These are phyloP conservation scores for Craterocephalus amniculus DNA, from an alignment of 2,797 vertebrate species.

Conservation along the genomic window DNA sequence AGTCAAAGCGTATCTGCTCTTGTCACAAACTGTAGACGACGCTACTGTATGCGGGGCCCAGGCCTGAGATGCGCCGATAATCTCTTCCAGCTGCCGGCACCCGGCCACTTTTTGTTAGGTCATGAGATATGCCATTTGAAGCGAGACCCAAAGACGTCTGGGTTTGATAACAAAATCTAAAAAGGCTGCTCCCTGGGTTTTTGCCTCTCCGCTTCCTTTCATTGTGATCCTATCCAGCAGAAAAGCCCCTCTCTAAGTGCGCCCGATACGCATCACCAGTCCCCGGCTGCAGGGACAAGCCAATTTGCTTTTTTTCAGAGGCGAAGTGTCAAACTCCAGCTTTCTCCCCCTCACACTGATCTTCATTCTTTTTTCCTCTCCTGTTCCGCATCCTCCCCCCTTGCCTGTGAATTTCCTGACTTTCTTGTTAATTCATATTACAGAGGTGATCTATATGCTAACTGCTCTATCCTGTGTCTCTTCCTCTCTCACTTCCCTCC, in stretches of 20 bases:
- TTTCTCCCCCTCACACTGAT: slow-evolving; percentile 47
- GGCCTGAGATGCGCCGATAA: slow-evolving; percentile 64
- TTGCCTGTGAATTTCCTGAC: slow-evolving; percentile 58
- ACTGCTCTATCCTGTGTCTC: slow-evolving; percentile 73
- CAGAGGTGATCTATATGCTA: slow-evolving; percentile 74
- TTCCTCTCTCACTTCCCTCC: slow-evolving; percentile 41
- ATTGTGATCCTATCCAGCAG: slow-evolving; percentile 58
- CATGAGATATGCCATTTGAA: slow-evolving; percentile 69
- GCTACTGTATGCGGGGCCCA: slow-evolving; percentile 31
- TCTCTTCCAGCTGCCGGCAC: slow-evolving; percentile 49
- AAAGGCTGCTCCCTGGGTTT: slow-evolving; percentile 57
- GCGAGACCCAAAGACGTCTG: slow-evolving; percentile 55
- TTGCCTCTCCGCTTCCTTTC: slow-evolving; percentile 63
- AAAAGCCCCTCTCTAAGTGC: slow-evolving; percentile 59
- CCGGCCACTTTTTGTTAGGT: slow-evolving; percentile 60
- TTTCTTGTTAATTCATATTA: slow-evolving; percentile 68
- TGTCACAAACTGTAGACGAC: slow-evolving; percentile 50
- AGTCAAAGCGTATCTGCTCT: slow-evolving; percentile 58
- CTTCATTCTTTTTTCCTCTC: slow-evolving; percentile 28
- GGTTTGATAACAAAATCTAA: slow-evolving; percentile 71
- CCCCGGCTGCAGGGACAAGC: slow-evolving; percentile 66
- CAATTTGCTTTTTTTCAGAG: slow-evolving; percentile 67
- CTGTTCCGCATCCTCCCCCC: slow-evolving; percentile 37
- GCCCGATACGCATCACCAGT: slow-evolving; percentile 65
- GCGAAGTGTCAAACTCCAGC: slow-evolving; percentile 61